Conservation (phyloP, 2,113 vertebrate genomes). For the Xiphophorus couchianus region DNA sequence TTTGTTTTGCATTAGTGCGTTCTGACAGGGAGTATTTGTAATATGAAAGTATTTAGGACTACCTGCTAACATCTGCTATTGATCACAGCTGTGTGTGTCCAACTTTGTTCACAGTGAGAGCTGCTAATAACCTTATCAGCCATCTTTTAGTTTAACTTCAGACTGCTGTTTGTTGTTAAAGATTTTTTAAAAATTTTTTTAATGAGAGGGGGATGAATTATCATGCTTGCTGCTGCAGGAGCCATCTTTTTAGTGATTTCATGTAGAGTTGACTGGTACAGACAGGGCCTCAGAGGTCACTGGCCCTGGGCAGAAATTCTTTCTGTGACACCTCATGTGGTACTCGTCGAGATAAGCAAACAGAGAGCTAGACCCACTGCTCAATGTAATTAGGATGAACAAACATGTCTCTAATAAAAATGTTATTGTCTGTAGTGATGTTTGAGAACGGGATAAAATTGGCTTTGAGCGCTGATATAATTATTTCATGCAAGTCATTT, state of each 20-base stretch:
- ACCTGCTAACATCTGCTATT: slow-evolving; percentile 81
- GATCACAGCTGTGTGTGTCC: slow-evolving; percentile 81
- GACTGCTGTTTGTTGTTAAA: slow-evolving; percentile 83
- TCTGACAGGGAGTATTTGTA: slow-evolving; percentile 76
- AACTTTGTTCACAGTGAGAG: slow-evolving; percentile 82
- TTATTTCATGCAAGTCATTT: slow-evolving; percentile 12
- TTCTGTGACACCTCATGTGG: slow-evolving; percentile 76
- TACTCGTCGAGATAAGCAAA: slow-evolving; percentile 72
- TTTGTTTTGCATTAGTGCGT: slow-evolving; percentile 74
- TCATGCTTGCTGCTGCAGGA: slow-evolving; percentile 82
- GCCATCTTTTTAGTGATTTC: slow-evolving; percentile 84
- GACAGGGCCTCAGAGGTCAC: slow-evolving; percentile 80
- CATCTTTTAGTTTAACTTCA: slow-evolving; percentile 87
- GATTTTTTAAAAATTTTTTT: slow-evolving; percentile 29
- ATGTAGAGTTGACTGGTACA: slow-evolving; percentile 83
- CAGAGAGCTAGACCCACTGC: slow-evolving; percentile 53
- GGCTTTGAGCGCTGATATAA: slow-evolving; percentile 25
- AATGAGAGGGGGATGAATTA: slow-evolving; percentile 61
- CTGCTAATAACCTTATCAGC: slow-evolving; percentile 86
- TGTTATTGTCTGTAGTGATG: slow-evolving; percentile 34
- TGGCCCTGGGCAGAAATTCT: slow-evolving; percentile 82
- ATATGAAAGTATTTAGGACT: slow-evolving; percentile 78
- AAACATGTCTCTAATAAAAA: slow-evolving; percentile 51
- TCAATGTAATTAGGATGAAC: slow-evolving; percentile 65
- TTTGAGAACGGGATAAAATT: slow-evolving; percentile 12